phyloP scores from a whole-genome alignment of 2,888 invertebrate genomes.

The Cacoxenus indagator region DNA sequence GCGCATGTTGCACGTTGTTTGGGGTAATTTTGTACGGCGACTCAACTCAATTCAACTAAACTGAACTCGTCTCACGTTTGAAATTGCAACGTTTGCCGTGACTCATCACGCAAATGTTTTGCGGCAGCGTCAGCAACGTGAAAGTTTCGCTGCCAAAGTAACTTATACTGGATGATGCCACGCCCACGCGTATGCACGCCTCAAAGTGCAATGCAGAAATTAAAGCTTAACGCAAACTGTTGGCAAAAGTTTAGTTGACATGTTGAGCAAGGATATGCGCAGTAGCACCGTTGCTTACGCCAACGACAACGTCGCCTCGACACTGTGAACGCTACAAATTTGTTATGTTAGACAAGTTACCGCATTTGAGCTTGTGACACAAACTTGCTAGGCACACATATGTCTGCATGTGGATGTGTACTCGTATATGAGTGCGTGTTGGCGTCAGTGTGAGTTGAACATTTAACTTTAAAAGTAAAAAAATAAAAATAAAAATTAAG shows the following conservation, averaged over 20 bases:
- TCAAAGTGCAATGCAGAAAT: conserved; percentile 55
- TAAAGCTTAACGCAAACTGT: conserved; percentile 59
- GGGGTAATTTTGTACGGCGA: no score
- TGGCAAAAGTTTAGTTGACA: conserved; percentile 58
- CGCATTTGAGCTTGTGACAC: not conserved
- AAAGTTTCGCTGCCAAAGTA: conserved; percentile 37
- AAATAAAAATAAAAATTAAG: no score
- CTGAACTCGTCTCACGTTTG: no score
- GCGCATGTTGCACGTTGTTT: no score
- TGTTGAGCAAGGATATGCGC: conserved; percentile 55
- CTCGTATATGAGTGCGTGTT: not conserved
- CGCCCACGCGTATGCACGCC: no score
- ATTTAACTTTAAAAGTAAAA: no score
- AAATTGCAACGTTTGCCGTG: no score
- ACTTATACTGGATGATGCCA: conserved; percentile 28
- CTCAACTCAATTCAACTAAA: no score
- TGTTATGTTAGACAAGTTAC: conserved; percentile 61
- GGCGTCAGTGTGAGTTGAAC: not conserved
- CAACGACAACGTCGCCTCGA: not conserved
- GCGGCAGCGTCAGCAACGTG: no score
- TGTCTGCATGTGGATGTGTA: not conserved
- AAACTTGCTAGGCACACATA: not conserved
- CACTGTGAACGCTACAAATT: conserved; percentile 42
- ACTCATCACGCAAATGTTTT: no score
- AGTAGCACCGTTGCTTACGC: conserved; percentile 27